Base-by-base conservation (phyloP, 2,888 invertebrate genomes). In the Perizoma flavofasciatum region DNA sequence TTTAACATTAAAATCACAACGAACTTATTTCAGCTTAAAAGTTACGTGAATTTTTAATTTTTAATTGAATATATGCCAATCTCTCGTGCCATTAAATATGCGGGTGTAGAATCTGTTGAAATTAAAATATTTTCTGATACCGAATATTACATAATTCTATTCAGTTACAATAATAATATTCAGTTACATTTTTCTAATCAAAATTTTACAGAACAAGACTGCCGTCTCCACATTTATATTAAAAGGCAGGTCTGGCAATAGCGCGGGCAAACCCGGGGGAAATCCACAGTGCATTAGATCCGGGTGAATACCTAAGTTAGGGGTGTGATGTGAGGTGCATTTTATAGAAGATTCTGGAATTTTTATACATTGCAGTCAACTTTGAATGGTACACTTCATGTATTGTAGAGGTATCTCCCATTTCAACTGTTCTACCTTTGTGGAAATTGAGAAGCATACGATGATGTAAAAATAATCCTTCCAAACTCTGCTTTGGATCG, bases 251-350 rank as follows among this genome's bases (percentile, higher is more conserved):
- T 22, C 59, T 47, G 49, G 55, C 37, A 47, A 54, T 54, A 49
- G 44, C 37, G 39, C 65, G 59, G 45, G 55, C 49, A 51, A 67
- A 54, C 53, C 59, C 63, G 46, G 45, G 64, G 59, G 65, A 61
- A 57, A 61, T 65, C 53, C 52, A 56, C 55, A 60, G 54, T 65
- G 65, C 54, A 70, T 66, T 67, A 72, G 68, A 71, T 58, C 57
- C 67, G 63, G 49, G 43, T 69, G 77, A 72, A 75, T 77, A 66
- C 65, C 65, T 73, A 69, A 76, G 72, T 49, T 56, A 54, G 48
- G 67, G 55, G 52, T 59, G 66, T 67, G 62, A 65, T 72, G 75
- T 70, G 70, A 68, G 68, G 68, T 75, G 70, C 71, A 69, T 70
- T 73, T 63, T 70, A 61, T 59, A 64, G 68, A 58, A 64, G 63